Conservation (phyloP, 30 jellyfish, hydroid and myxozoan genomes). For the Mastigias papua region DNA sequence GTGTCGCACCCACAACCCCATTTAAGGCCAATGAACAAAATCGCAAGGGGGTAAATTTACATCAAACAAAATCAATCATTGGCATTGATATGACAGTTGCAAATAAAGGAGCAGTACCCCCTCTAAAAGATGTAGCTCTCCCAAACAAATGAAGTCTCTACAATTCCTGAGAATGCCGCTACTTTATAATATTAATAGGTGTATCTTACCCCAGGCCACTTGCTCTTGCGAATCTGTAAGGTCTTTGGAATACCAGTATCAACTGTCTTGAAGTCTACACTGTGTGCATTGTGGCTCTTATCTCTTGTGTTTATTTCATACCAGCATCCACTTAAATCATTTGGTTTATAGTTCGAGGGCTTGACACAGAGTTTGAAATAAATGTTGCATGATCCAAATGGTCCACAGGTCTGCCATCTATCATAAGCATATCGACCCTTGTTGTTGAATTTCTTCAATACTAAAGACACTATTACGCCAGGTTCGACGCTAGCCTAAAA, state of each 20-base stretch:
- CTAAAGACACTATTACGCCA: constrained; percentile 1
- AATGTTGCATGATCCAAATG: constrained; percentile 4
- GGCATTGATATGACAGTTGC: too few species aligned
- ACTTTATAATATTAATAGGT: too few species aligned
- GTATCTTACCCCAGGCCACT: constrained; percentile 49
- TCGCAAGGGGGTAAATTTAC: too few species aligned
- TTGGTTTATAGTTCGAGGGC: constrained; percentile 5
- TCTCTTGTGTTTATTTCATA: background rate
- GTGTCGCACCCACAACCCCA: too few species aligned
- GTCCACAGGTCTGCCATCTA: background rate
- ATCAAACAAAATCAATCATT: too few species aligned
- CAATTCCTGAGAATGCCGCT: too few species aligned
- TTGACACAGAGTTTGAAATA: constrained; percentile 23
- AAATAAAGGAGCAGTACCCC: too few species aligned
- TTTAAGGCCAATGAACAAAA: too few species aligned
- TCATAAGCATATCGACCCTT: background rate
- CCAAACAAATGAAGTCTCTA: too few species aligned
- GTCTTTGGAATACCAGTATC: constrained; percentile 14
- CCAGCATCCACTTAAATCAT: constrained; percentile 17
- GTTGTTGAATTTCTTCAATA: constrained; percentile 5
- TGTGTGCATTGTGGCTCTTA: background rate
- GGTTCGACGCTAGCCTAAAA: background rate
- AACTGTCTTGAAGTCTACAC: constrained; percentile 5
- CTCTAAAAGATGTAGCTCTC: too few species aligned
- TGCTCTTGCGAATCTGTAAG: background rate